Base-by-base conservation (phyloP, 1,140 invertebrate species). In the Leucophenga varia region DNA sequence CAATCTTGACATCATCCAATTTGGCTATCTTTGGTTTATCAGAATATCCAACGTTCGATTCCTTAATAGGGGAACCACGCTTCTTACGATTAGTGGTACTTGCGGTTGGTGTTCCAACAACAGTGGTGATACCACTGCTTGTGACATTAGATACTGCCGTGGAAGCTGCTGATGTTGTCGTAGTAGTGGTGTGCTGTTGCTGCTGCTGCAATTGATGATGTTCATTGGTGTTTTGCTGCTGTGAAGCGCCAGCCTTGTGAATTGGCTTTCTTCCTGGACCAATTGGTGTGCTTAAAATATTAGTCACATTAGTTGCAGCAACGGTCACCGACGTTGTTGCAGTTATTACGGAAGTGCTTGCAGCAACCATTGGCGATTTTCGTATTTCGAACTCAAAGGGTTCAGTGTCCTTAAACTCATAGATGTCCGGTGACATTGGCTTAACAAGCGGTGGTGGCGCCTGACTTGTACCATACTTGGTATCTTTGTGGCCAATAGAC, bases 371-470 rank as follows among this genome's bases (percentile, higher is more conserved):
- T n/a, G 68, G 61, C 5, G 71, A 59, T 32, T 74, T 74, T 13
- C 71, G 80, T 8, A 86, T 81, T 73, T 90, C 87, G 55, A 90
- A 85, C 71, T 91, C 88, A 61, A 91, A 91, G 0, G 89, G 88
- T 74, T 92, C 89, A 1, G 88, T 88, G 76, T 93, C 90, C 74
- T 91, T 91, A 60, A 93, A 93, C 72, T 93, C 90, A 57, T 93
- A 93, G 64, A 91, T 84, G 72, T 91, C 89, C 56, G 71, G 67
- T 18, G 71, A 64, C 2, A 57, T 52, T 5, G 59, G 30, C 37
- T 71, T 68, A 17, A 28, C 34, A 14, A 32, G 51, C 56, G 25
- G 21, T 32, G 1, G 45, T 13, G 3, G 30, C 55, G 9, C 25
- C 54, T 17, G 21, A 30, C 43, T 49, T 32, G 42, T 49, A 34